Percentiles rank a stretch among this genome's conserved stretches.
phyloP scores from a whole-genome alignment of 1,140 invertebrate species.

The Daktulosphaira vitifoliae region DNA sequence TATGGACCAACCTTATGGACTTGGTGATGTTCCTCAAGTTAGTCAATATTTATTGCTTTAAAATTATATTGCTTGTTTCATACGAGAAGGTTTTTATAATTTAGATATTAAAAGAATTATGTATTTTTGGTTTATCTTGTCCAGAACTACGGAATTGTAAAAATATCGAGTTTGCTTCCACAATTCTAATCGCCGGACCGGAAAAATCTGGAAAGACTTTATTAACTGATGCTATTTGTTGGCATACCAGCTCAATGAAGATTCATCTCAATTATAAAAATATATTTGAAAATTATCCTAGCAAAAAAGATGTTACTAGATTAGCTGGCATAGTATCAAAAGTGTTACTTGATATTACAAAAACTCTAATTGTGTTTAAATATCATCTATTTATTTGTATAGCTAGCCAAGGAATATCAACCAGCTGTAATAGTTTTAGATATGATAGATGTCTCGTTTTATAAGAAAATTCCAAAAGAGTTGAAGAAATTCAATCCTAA shows the following conservation, averaged over 20 bases:
- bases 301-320: neutral
- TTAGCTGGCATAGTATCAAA: neutral
- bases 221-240: slow-evolving; percentile 6
- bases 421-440: slow-evolving; percentile 10
- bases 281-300: neutral
- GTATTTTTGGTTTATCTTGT: slow-evolving; percentile 2
- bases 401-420: neutral
- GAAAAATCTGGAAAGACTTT: neutral
- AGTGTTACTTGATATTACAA: neutral
- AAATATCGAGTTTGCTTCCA: neutral
- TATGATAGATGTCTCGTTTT: slow-evolving; percentile 1
- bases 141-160: neutral
- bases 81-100: too few relatives aligned
- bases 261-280: neutral
- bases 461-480: slow-evolving; percentile 8
- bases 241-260: slow-evolving; percentile 5
- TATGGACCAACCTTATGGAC: neutral
- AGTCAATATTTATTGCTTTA: neutral
- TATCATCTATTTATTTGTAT: neutral
- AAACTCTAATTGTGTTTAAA: neutral
- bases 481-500: neutral
- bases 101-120: slow-evolving; percentile 8
- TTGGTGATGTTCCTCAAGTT: slow-evolving; percentile 26
- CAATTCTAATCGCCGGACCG: slow-evolving; percentile 2
- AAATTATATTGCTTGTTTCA: too few relatives aligned